phyloP scores from a whole-genome alignment of 2,888 invertebrate genomes.

The Hypolimnas misippus region DNA sequence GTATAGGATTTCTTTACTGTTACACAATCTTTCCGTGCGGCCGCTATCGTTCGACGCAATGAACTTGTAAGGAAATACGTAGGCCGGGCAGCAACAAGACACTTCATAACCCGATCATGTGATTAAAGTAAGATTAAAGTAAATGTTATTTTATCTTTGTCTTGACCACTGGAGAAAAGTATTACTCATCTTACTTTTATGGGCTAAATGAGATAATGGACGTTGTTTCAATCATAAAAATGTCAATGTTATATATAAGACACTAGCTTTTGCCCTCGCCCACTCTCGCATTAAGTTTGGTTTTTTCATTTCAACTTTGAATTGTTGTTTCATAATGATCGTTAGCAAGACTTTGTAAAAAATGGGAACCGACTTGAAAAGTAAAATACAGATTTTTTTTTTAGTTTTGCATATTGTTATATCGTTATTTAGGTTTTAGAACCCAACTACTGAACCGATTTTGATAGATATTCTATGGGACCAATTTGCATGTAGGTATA shows the following conservation, averaged over 20 bases:
- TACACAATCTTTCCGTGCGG: constrained; percentile 22
- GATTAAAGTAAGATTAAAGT: constrained; percentile 42
- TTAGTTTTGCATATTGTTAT: too few species aligned
- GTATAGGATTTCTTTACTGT: constrained; percentile 19
- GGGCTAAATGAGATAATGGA: constrained; percentile 37
- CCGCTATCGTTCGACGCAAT: constrained; percentile 24
- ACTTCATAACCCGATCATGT: constrained; percentile 37
- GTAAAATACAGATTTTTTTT: too few species aligned
- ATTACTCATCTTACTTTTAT: constrained; percentile 37
- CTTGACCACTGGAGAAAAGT: constrained; percentile 38
- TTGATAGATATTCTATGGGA: too few species aligned
- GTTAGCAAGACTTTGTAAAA: too few species aligned
- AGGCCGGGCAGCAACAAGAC: constrained; percentile 42
- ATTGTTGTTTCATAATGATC: too few species aligned
- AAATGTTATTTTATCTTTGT: constrained; percentile 56
- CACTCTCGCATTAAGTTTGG: too few species aligned
- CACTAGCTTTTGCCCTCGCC: too few species aligned
- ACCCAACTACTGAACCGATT: too few species aligned
- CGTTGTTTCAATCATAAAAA: not conserved
- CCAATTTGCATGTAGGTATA: too few species aligned
- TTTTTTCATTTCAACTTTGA: too few species aligned
- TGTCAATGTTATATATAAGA: not conserved
- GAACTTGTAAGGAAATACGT: constrained; percentile 44
- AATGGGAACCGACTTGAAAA: too few species aligned
- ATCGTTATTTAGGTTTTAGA: too few species aligned